Evolutionary conservation across 2,113 vertebrate species (phyloP).

Genomic region (Rhinolophus sinicus): DNA sequence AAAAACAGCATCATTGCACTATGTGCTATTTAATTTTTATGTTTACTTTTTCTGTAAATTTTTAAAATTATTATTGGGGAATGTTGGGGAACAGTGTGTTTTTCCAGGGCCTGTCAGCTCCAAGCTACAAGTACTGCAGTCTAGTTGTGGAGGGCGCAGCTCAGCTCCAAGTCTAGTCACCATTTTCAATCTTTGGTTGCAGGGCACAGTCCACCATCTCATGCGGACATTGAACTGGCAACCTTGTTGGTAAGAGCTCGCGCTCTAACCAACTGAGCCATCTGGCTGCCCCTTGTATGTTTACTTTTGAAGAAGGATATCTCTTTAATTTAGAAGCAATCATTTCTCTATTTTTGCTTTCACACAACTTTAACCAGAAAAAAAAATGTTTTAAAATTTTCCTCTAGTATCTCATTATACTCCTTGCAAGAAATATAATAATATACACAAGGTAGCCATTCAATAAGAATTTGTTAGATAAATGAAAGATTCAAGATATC

Average conservation of each 20-base stretch:
- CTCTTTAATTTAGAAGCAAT: background rate
- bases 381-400: background rate
- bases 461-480: slow-evolving; percentile 3
- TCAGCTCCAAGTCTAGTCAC: too few relatives aligned
- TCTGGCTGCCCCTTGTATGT: too few relatives aligned
- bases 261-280: too few relatives aligned
- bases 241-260: too few relatives aligned
- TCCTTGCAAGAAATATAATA: background rate
- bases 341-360: slow-evolving; percentile 5
- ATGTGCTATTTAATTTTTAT: background rate
- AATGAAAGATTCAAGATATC: background rate
- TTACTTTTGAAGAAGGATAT: slow-evolving; percentile 12
- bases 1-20: slow-evolving; percentile 33
- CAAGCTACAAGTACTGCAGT: too few relatives aligned
- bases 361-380: slow-evolving; percentile 51
- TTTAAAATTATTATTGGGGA: too few relatives aligned
- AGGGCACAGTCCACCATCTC: too few relatives aligned
- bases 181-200: too few relatives aligned
- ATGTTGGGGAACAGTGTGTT: too few relatives aligned
- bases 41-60: background rate
- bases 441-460: background rate
- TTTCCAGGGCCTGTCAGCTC: too few relatives aligned
- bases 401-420: slow-evolving; percentile 40
- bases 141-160: too few relatives aligned
- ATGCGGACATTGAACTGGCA: too few relatives aligned